Base-by-base conservation (phyloP, 2,113 vertebrate species). In the Guaruba guarouba region DNA sequence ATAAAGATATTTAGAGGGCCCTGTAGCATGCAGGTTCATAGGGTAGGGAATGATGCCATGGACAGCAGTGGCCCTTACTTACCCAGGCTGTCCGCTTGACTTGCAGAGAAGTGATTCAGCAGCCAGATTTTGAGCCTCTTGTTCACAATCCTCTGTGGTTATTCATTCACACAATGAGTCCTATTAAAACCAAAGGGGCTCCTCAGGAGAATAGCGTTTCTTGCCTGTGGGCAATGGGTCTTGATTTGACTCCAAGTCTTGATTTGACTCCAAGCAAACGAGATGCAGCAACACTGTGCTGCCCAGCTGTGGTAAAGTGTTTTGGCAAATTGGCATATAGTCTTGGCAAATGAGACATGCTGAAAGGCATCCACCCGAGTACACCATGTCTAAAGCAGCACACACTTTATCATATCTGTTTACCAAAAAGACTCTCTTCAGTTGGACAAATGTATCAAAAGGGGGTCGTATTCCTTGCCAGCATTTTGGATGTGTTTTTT, bases 171-270 rank as follows among this genome's bases (percentile, higher is more conserved):
- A 54, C 69, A 93, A 43, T 37, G 62, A 69, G 77, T 84, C n/a
- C 57, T 82, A 37, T 79, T 89, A 92, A 95, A 95, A 61, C 86
- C 66, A 62, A 94, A 92, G 74, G 28, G 62, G 84, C 41, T 93
- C 57, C 39, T 87, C 86, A 67, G 62, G 81, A 91, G 77, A 91
- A 78, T 27, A 76, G 8, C 0, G 2, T 90, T 92, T 79, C 80
- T 95, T 62, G 83, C 44, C 57, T 92, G 24, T 87, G 81, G 70
- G 73, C 79, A 86, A 39, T 25, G 24, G 43, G 39, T 69, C 93
- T 75, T 92, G 79, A 75, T 93, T 73, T 84, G 57, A 35, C 44
- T 89, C 88, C 95, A 95, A 76, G 64, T 86, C 92, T 75, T 90
- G 71, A 75, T 92, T 69, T 82, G 66, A n/a, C 48, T 89, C 80